phyloP scores from a whole-genome alignment of 2,888 invertebrate species.

The Drosophila phalerata region DNA sequence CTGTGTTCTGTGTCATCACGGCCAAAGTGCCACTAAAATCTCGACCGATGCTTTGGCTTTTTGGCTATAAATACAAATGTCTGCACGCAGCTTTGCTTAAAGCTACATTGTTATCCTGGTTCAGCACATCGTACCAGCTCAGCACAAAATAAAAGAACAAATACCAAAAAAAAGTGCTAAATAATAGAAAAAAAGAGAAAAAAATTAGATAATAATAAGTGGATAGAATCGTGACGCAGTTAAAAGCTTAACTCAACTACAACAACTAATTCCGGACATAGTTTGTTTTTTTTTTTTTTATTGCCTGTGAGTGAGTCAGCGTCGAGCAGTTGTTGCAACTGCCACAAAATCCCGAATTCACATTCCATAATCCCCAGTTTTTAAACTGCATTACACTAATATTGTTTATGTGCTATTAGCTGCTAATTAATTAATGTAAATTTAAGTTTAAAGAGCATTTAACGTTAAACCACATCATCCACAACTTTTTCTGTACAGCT shows the following conservation, averaged over 20 bases:
- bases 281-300: constrained; percentile 16
- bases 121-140: constrained; percentile 69
- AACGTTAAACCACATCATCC: constrained; percentile 1
- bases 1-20: constrained; percentile 50
- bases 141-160: constrained; percentile 14
- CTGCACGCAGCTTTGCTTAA: constrained; percentile 81
- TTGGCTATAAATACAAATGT: constrained; percentile 84
- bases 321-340: constrained; percentile 5
- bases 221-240: constrained; percentile 68
- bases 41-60: constrained; percentile 58
- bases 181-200: constrained; percentile 29
- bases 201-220: constrained; percentile 54
- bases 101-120: constrained; percentile 83
- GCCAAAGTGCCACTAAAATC: constrained; percentile 72
- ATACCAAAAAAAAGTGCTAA: constrained; percentile 23
- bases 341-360: constrained; percentile 5
- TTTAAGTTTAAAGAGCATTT: constrained; percentile 10
- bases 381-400: constrained; percentile 47
- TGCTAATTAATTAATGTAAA: constrained; percentile 21
- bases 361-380: constrained; percentile 45
- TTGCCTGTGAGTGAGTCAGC: constrained; percentile 56
- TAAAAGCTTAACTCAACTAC: constrained; percentile 40
- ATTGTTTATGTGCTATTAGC: constrained; percentile 20
- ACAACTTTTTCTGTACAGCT: not conserved
- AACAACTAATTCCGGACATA: constrained; percentile 27